phyloP scores from a whole-genome alignment of 1,140 invertebrate species.

The Matsumurasca onukii region DNA sequence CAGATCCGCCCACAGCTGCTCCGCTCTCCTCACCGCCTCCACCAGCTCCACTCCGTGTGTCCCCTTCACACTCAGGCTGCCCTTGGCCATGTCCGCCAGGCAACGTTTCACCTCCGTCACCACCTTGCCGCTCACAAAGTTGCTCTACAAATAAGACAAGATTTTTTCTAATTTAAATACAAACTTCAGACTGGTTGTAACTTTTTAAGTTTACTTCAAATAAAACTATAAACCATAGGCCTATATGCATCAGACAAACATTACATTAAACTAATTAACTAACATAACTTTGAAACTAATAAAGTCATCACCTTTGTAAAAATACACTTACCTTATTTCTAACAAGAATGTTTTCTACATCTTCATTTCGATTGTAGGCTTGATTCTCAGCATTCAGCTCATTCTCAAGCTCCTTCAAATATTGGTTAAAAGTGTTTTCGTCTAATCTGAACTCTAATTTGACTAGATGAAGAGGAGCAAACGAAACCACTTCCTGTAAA shows the following conservation, averaged over 20 bases:
- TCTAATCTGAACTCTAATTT: conserved; percentile 86
- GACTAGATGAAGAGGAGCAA: conserved; percentile 82
- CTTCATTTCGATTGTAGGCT: conserved; percentile 81
- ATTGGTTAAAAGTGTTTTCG: conserved; percentile 80
- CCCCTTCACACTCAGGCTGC: conserved; percentile 62
- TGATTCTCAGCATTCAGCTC: conserved; percentile 84
- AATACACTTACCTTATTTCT: conserved; percentile 61
- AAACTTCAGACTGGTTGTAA: background rate
- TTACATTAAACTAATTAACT: background rate
- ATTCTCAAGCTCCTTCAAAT: conserved; percentile 85
- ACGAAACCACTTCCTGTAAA: conserved; percentile 65
- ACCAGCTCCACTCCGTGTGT: conserved; percentile 63
- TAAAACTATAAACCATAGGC: background rate
- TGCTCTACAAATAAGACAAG: conserved; percentile 41
- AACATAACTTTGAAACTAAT: too few relatives aligned
- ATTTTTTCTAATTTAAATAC: background rate
- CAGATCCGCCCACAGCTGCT: conserved; percentile 71
- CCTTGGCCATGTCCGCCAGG: conserved; percentile 72
- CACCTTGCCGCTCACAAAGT: conserved; percentile 66
- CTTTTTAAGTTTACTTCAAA: background rate
- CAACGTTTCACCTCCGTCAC: conserved; percentile 70
- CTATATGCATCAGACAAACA: too few relatives aligned
- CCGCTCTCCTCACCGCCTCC: conserved; percentile 65
- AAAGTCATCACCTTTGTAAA: too few relatives aligned
- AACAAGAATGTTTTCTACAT: conserved; percentile 72